Base-by-base conservation (phyloP, 2,888 invertebrate genomes). In the Myopa testacea region DNA sequence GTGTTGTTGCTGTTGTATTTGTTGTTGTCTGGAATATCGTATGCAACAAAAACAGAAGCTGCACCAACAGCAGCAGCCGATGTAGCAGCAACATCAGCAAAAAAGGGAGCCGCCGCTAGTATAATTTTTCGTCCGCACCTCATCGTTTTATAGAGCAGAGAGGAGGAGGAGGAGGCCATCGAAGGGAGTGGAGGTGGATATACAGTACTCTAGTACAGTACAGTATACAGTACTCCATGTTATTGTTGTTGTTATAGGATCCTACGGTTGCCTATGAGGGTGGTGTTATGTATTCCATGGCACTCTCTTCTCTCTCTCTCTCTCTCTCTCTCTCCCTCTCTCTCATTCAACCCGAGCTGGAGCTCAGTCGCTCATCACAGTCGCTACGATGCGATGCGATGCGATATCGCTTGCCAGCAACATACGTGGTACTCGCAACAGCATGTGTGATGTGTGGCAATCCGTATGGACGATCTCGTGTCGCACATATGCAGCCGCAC, bases 371-470 rank as follows among this genome's bases (percentile, higher is more conserved):
- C 26, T 26, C 1, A 38, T 10, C 50, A 12, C 16, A 70, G 40
- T 26, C n/a, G 62, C n/a, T n/a, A 45, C 38, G 14, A 14, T 7
- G 76, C 38, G 14, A 14, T 7, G 76, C 77, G 68, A 78, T 78
- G 77, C 86, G 86, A 86, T 88, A 87, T 87, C 88, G 87, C 86
- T 85, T 86, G 86, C 86, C 86, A 86, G 86, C 88, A 88, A 86
- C 88, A 87, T 87, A 86, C 85, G 86, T 87, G 85, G 86, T 88
- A 85, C 85, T 87, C 87, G 85, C 84, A 85, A 86, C 84, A 88
- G 87, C 88, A 88, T 88, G 89, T 88, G 88, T 88, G 89, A 89
- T 88, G 84, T 89, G 88, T 88, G 89, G 86, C 87, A 86, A 86
- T 88, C 89, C 89, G 88, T 89, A 89, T 89, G 89, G 89, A 88